Evolutionary conservation across 2,113 vertebrate species (phyloP).

Genomic region (Xiphophorus hellerii): DNA sequence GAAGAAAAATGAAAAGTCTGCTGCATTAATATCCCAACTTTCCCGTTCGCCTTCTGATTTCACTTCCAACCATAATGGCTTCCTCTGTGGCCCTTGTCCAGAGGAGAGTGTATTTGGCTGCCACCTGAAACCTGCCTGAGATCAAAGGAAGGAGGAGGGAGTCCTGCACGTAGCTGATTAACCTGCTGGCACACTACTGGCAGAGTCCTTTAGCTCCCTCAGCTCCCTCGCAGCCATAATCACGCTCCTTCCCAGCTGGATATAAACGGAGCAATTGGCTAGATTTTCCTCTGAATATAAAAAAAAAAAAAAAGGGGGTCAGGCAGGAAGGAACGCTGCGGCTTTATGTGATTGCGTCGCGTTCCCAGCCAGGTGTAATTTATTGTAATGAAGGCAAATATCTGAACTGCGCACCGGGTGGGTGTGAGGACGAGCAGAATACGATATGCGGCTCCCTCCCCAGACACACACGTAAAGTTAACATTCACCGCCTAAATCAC

Average conservation of each 20-base stretch:
- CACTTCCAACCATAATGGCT: constrained; percentile 32
- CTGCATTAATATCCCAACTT: constrained; percentile 3
- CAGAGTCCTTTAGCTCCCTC: constrained; percentile 48
- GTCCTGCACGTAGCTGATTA: constrained; percentile 69
- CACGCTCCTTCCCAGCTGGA: constrained; percentile 42
- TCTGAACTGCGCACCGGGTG: not conserved
- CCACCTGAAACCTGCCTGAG: constrained; percentile 44
- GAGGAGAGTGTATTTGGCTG: constrained; percentile 57
- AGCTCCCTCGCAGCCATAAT: constrained; percentile 46
- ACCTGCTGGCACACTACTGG: constrained; percentile 60
- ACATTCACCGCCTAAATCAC: constrained; percentile 23
- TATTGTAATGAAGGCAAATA: constrained; percentile 17
- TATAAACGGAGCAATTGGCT: constrained; percentile 41
- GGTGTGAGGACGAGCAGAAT: not conserved
- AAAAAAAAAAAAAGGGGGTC: not conserved
- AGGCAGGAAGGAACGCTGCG: not conserved
- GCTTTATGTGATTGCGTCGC: constrained; percentile 13
- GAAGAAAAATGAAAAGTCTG: not conserved
- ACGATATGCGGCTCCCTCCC: not conserved
- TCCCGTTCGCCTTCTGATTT: constrained; percentile 20
- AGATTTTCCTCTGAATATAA: constrained; percentile 9
- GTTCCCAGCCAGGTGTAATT: not conserved
- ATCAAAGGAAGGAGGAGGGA: constrained; percentile 70
- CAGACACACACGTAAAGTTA: not conserved
- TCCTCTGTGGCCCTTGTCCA: constrained; percentile 50